A percentile compares a stretch with the other conserved stretches of the same genome.
Conservation (phyloP, 2,888 invertebrate species). For the Sarcophaga rosellei region DNA sequence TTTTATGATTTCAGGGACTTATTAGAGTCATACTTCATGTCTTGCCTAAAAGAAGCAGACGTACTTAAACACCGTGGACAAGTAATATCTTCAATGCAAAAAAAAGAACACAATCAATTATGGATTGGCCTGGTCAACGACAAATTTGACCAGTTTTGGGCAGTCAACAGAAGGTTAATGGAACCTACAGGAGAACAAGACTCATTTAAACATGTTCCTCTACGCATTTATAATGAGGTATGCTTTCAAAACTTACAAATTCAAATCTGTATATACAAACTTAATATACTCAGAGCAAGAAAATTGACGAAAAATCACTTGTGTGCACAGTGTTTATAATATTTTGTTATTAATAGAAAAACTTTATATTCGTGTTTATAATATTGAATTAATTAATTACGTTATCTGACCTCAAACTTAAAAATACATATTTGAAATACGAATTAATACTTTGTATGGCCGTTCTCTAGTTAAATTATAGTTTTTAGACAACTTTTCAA, state of each 20-base stretch:
- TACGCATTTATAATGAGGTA: conserved; percentile 89
- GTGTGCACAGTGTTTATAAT: too few relatives aligned
- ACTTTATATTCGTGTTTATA: too few relatives aligned
- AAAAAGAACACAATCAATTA: conserved; percentile 97
- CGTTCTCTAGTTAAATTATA: too few relatives aligned
- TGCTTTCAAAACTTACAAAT: background rate
- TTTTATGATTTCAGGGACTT: conserved; percentile 86
- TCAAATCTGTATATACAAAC: background rate
- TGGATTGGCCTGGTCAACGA: conserved; percentile 98
- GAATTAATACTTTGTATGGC: too few relatives aligned
- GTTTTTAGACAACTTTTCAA: too few relatives aligned
- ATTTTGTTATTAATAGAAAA: too few relatives aligned
- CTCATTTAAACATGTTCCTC: conserved; percentile 93
- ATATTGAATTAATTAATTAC: too few relatives aligned
- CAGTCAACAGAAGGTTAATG: conserved; percentile 97
- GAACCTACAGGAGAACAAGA: conserved; percentile 90
- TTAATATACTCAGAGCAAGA: background rate
- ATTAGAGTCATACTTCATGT: conserved; percentile 96
- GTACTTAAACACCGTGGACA: conserved; percentile 97
- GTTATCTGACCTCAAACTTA: too few relatives aligned
- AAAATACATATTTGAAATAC: too few relatives aligned
- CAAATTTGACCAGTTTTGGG: conserved; percentile 99
- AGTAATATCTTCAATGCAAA: conserved; percentile 94
- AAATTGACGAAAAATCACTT: too few relatives aligned
- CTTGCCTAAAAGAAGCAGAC: conserved; percentile 98